Evolutionary conservation across 2,797 vertebrate genomes (phyloP).

Genomic region (Macrochelys suwanniensis): DNA sequence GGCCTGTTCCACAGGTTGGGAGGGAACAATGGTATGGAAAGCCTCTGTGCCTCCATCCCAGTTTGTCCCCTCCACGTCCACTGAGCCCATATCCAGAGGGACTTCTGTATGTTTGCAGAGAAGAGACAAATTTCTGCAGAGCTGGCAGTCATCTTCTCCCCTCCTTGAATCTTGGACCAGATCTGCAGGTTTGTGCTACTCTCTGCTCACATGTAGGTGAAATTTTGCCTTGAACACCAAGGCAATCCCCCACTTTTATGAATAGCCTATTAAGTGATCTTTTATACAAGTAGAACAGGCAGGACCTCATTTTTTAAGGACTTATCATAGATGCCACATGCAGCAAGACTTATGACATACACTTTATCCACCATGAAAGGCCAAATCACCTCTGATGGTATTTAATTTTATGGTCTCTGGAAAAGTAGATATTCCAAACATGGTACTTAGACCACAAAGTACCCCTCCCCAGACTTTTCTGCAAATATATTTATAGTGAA

Average conservation of each 20-base stretch:
- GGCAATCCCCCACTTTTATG: neutral
- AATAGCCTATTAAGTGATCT: neutral
- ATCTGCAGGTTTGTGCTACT: neutral
- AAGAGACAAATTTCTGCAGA: neutral
- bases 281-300: fast-evolving
- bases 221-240: neutral
- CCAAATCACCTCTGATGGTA: neutral
- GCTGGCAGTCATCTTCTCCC: neutral
- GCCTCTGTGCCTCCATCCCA: neutral
- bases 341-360: neutral
- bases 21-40: neutral
- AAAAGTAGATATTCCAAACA: neutral
- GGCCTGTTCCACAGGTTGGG: neutral
- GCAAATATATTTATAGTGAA: neutral
- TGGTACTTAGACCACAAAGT: neutral
- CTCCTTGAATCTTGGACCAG: neutral
- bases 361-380: neutral
- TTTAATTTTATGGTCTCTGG: neutral
- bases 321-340: neutral
- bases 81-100: neutral
- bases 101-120: neutral
- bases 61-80: neutral
- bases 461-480: neutral
- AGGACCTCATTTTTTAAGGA: neutral
- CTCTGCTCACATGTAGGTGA: neutral